Evolutionary conservation across 1,140 invertebrate genomes (phyloP).

Genomic region (Bombyx mori): ASM3026992v2 NC_085135.1:155501-156000

Average conservation of each 20-base stretch:
- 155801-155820: not conserved
- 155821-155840: not conserved
- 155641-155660: not conserved
- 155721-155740: not conserved
- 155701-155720: not conserved
- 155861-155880: too few relatives aligned
- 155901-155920: too few relatives aligned
- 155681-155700: not conserved
- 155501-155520: not conserved
- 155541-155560: not conserved
- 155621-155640: not conserved
- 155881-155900: too few relatives aligned
- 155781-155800: not conserved
- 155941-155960: too few relatives aligned
- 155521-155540: conserved; percentile 5
- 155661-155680: too few relatives aligned
- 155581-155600: not conserved
- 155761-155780: not conserved
- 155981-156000: too few relatives aligned
- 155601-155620: not conserved
- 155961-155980: too few relatives aligned
- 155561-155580: not conserved
- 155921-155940: too few relatives aligned
- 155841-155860: not conserved
- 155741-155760: not conserved